Conservation (phyloP, 2,113 vertebrate genomes). For the Vicugna pacos region DNA sequence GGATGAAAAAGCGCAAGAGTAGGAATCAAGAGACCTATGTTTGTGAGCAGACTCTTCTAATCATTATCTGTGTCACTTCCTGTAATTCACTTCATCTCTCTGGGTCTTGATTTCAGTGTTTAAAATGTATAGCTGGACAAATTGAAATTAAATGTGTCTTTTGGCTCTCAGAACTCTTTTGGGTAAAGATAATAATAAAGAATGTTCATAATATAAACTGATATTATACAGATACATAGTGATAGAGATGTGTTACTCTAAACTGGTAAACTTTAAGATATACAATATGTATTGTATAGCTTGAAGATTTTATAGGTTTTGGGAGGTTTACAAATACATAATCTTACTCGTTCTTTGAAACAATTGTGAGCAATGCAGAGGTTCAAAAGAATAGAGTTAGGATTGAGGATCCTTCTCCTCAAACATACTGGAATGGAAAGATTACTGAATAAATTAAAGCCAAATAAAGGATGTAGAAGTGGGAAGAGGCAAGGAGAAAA, state of each 20-base stretch:
- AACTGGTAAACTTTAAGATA: slow-evolving; percentile 17
- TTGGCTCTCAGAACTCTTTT: background rate
- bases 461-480: slow-evolving; percentile 54
- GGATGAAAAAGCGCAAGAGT: background rate
- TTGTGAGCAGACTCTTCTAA: background rate
- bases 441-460: slow-evolving; percentile 57
- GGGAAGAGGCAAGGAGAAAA: slow-evolving; percentile 51
- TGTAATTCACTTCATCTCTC: background rate
- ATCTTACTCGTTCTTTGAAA: slow-evolving; percentile 38
- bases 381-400: background rate
- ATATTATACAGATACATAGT: background rate
- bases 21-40: background rate
- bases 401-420: background rate
- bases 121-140: background rate
- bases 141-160: slow-evolving; percentile 34
- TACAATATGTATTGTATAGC: background rate
- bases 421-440: background rate
- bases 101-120: background rate
- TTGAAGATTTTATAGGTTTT: background rate
- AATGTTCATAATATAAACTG: background rate
- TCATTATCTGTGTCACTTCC: background rate
- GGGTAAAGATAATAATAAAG: background rate
- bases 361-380: background rate
- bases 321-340: background rate
- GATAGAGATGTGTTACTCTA: background rate